Conservation (phyloP, 2,113 vertebrate species). For the Alligator sinensis region DNA sequence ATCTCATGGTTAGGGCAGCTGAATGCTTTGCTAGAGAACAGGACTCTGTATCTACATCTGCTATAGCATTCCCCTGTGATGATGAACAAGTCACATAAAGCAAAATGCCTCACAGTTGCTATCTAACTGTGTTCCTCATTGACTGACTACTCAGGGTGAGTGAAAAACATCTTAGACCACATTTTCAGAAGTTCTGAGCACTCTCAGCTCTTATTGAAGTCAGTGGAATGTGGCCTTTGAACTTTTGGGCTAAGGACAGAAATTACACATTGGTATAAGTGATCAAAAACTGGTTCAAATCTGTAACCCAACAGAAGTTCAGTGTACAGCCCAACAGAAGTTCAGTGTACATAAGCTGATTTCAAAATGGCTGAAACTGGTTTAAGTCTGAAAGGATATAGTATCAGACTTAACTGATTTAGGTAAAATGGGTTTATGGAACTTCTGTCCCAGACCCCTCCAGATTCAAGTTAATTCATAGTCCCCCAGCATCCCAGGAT, state of each 20-base stretch:
- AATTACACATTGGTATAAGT: no score
- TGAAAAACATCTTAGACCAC: background rate
- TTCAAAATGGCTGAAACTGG: no score
- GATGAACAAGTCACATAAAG: background rate
- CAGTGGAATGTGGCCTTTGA: background rate
- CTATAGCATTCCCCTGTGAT: background rate
- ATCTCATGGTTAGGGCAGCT: background rate
- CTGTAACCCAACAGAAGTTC: no score
- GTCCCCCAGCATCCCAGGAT: no score
- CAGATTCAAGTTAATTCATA: no score
- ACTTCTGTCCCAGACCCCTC: no score
- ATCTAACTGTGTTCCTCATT: background rate
- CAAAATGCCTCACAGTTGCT: background rate
- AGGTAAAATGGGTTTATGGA: no score
- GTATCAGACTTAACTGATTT: no score
- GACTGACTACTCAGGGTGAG: background rate
- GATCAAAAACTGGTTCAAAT: no score
- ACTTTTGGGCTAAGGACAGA: background rate
- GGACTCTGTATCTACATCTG: background rate
- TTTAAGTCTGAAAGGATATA: no score
- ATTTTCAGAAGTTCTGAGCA: background rate
- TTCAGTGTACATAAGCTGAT: no score
- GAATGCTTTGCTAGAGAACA: background rate
- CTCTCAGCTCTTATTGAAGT: background rate
- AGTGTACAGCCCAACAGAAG: no score